phyloP scores from a whole-genome alignment of 2,113 vertebrate genomes.

The Hyperoodon ampullatus region DNA sequence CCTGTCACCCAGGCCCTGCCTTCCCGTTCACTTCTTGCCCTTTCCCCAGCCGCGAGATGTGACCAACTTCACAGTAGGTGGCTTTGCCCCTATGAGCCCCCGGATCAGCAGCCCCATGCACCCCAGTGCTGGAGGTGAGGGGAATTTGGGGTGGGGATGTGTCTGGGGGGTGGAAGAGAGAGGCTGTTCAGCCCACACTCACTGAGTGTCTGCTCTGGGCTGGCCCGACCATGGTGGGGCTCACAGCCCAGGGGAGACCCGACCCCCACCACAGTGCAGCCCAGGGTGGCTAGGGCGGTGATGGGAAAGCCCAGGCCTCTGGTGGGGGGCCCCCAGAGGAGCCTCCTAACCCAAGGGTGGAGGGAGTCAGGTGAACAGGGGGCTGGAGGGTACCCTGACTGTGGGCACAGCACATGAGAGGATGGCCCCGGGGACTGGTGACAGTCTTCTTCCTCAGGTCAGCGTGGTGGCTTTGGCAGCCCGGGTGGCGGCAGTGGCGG shows the following conservation, averaged over 20 bases:
- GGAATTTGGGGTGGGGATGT: background rate
- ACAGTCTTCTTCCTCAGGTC: conserved; percentile 74
- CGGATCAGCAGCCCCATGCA: conserved; percentile 97
- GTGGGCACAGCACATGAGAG: background rate
- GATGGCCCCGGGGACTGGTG: background rate
- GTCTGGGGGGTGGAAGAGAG: rapidly evolving
- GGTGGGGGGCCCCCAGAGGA: background rate
- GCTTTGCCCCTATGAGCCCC: conserved; percentile 96
- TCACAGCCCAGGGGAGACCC: background rate
- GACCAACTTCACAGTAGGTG: conserved; percentile 94
- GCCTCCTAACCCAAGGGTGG: background rate
- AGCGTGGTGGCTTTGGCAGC: conserved; percentile 86
- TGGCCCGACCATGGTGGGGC: background rate
- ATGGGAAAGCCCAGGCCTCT: background rate
- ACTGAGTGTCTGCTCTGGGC: background rate
- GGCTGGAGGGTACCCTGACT: background rate
- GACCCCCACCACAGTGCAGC: background rate
- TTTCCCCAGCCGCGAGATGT: conserved; percentile 91
- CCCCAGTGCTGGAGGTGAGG: conserved; percentile 88
- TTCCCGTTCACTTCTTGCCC: background rate
- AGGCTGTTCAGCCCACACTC: background rate
- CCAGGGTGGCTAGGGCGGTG: background rate
- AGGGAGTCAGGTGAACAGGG: background rate
- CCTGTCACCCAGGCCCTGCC: background rate
- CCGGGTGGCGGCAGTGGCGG: conserved; percentile 83